Base-by-base conservation (phyloP, 2,888 invertebrate species). In the Diogma glabrata region DNA sequence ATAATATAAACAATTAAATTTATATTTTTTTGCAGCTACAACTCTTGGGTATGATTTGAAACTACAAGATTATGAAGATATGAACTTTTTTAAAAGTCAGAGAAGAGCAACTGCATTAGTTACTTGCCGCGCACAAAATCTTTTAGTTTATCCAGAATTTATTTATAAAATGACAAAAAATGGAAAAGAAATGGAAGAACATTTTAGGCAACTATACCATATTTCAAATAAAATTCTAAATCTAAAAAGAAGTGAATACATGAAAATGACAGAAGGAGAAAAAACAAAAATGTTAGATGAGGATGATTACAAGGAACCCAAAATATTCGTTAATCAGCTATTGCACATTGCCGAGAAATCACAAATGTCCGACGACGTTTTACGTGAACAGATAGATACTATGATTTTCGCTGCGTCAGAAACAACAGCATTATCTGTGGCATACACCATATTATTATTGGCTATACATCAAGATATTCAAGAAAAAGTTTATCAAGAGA, bases 401-500 rank as follows among this genome's bases (percentile, higher is more conserved):
- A 48, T 48, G 1, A 20, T 33, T 12, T 28, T 28, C 22, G 47
- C 47, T 9, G 47, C 30, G 3, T 30, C 47, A 2, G 69, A 68
- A 55, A 69, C 69, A 2, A 64, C 68, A 3, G 61, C 69, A 1
- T 65, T 64, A 45, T 63, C 66, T 0, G 56, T 67, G 1, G 54
- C 57, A 4, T 62, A 63, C 45, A 57, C 58, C 0, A 49, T 67
- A 3, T 61, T 67, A 50, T 16, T 65, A 12, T 55, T 67, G 4
- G 59, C 67, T 10, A 66, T 67, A 64, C 64, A 62, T 56, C 65
- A 66, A 3, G 48, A 61, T n/a, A 63, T 63, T 43, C 66, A 67
- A 50, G 50, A 54, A 40, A 50, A 26, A 33, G 52, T 49, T 5
- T 28, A 46, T 47, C 30, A 50, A n/a, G 54, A 55, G 38, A 48